phyloP scores from a whole-genome alignment of 1,140 invertebrate species.

The Goniozus legneri region DNA sequence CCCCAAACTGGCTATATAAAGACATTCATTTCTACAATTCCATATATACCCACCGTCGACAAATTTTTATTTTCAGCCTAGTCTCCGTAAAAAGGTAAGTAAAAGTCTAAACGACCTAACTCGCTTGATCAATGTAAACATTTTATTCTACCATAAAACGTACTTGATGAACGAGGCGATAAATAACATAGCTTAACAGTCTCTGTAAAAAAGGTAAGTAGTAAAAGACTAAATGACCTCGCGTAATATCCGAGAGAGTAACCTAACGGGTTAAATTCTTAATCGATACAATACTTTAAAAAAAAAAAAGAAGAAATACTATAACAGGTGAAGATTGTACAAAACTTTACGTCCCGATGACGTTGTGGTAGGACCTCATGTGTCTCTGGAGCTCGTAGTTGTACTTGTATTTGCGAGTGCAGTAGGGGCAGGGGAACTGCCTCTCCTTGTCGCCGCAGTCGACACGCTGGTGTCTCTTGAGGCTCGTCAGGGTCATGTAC shows the following conservation, averaged over 20 bases:
- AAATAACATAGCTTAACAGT: neutral
- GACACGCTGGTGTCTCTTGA: conserved; percentile 55
- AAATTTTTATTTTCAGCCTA: too few relatives aligned
- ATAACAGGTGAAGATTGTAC: too few relatives aligned
- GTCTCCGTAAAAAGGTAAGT: too few relatives aligned
- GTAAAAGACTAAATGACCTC: neutral
- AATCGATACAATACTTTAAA: neutral
- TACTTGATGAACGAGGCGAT: too few relatives aligned
- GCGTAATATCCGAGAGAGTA: neutral
- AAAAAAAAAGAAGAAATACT: neutral
- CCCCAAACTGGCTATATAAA: too few relatives aligned
- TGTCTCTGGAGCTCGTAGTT: conserved; percentile 47
- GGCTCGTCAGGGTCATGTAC: conserved; percentile 55
- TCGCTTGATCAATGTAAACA: too few relatives aligned
- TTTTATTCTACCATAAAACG: too few relatives aligned
- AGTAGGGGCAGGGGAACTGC: conserved; percentile 36
- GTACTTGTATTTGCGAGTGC: conserved; percentile 44
- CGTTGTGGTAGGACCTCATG: conserved; percentile 27
- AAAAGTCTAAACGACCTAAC: too few relatives aligned
- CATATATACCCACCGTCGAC: too few relatives aligned
- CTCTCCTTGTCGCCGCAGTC: conserved; percentile 56
- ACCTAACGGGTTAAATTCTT: neutral
- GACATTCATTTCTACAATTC: too few relatives aligned
- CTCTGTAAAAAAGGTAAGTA: neutral
- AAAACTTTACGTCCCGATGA: too few relatives aligned